Percentiles rank a stretch among this genome's conserved stretches.
These are phyloP conservation scores for Glomeris maerens DNA, from an alignment of 1,140 invertebrate genomes.

Conservation along the genomic window DNA sequence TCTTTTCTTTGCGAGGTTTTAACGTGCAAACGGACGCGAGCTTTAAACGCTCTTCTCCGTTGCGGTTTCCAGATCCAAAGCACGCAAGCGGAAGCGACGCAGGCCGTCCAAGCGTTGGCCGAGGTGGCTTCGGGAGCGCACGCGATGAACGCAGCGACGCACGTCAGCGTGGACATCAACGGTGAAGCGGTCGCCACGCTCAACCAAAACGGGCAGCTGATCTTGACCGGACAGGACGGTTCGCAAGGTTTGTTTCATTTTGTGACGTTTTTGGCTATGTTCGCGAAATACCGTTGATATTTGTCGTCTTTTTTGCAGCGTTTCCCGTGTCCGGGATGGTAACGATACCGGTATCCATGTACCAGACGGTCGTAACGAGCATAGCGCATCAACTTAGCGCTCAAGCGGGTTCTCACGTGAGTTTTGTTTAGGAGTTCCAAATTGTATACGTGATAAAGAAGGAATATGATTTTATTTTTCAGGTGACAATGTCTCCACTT, in stretches of 20 bases:
- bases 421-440: no score
- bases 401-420: no score
- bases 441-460: no score
- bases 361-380: slow-evolving; percentile 88
- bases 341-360: slow-evolving; percentile 86
- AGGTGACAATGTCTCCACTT: no score
- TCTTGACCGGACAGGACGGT: slow-evolving; percentile 83
- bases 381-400: slow-evolving; percentile 49
- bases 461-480: no score
- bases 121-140: slow-evolving; percentile 42
- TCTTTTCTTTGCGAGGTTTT: no score
- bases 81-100: slow-evolving; percentile 41
- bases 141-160: slow-evolving; percentile 38
- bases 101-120: slow-evolving; percentile 50
- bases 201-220: slow-evolving; percentile 83
- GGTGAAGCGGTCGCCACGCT: slow-evolving; percentile 50
- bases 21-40: no score
- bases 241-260: slow-evolving; percentile 71
- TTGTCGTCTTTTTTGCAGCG: slow-evolving; percentile 45
- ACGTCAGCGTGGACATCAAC: slow-evolving; percentile 59
- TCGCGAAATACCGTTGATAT: no score
- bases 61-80: slow-evolving; percentile 22
- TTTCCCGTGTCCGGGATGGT: slow-evolving; percentile 85
- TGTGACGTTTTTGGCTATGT: no score
- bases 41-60: no score